Evolutionary conservation across 2,888 invertebrate genomes (phyloP).

Genomic region (Macaria liturata): DNA sequence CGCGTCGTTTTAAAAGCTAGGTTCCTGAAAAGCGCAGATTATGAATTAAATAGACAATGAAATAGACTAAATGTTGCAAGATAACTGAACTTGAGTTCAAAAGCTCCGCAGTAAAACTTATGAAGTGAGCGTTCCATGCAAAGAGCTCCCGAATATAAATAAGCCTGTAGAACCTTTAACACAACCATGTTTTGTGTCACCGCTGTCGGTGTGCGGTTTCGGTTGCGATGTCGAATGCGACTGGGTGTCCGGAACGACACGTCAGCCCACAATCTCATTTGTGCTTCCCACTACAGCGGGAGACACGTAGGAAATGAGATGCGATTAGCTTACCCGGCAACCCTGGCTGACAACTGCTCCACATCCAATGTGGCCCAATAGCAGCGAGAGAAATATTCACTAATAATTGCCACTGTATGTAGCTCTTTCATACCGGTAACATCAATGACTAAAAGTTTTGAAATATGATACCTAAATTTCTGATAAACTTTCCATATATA

Average conservation of each 20-base stretch:
- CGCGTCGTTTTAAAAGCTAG: slow-evolving; percentile 1
- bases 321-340: slow-evolving; percentile 65
- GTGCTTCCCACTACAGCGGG: slow-evolving; percentile 64
- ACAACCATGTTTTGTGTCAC: slow-evolving; percentile 30
- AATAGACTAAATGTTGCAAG: neutral
- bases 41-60: neutral
- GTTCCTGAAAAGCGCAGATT: neutral
- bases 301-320: slow-evolving; percentile 73
- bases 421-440: no score
- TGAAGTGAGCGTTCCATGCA: neutral
- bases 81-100: slow-evolving; percentile 3
- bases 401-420: no score
- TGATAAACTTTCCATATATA: no score
- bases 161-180: slow-evolving; percentile 23
- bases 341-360: slow-evolving; percentile 2
- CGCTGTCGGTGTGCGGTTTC: slow-evolving; percentile 42
- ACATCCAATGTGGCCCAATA: slow-evolving; percentile 12
- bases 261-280: slow-evolving; percentile 71
- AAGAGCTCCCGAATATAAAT: slow-evolving; percentile 27
- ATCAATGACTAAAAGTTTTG: no score
- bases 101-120: slow-evolving; percentile 8
- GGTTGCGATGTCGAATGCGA: slow-evolving; percentile 52
- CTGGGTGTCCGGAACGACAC: slow-evolving; percentile 61
- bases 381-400: no score
- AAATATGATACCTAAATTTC: no score